phyloP scores from a whole-genome alignment of 2,797 vertebrate genomes.

The Hydrolagus colliei region DNA sequence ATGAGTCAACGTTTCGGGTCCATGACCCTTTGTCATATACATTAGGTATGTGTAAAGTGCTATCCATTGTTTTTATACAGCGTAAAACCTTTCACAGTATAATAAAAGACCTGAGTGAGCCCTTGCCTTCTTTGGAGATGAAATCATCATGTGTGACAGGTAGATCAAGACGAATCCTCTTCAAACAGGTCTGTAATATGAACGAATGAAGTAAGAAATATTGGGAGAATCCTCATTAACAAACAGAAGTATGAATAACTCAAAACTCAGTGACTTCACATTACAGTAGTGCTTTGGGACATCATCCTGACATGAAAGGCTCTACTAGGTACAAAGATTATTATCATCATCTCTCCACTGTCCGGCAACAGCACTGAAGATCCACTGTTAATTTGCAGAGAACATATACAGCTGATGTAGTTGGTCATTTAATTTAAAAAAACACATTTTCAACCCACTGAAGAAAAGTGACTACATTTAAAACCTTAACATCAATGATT shows the following conservation, averaged over 20 bases:
- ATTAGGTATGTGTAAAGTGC: not conserved
- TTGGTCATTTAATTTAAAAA: not conserved
- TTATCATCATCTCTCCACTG: too few species aligned
- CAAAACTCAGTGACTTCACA: not conserved
- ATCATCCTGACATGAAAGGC: too few species aligned
- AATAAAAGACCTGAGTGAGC: not conserved
- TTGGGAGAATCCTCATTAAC: not conserved
- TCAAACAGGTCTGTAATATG: constrained; percentile 78
- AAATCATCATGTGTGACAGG: constrained; percentile 80
- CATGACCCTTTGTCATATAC: too few species aligned
- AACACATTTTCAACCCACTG: not conserved
- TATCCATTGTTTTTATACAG: not conserved
- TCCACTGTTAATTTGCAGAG: not conserved
- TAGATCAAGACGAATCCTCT: constrained; percentile 87
- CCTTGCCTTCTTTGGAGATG: constrained; percentile 58
- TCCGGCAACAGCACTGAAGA: too few species aligned
- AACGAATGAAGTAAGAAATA: not conserved
- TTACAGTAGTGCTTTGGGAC: not conserved
- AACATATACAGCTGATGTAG: not conserved
- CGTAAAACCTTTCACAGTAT: not conserved
- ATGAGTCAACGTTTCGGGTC: too few species aligned
- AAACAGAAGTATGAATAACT: not conserved
- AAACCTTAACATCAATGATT: not conserved
- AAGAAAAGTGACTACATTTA: not conserved
- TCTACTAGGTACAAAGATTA: too few species aligned